phyloP scores from a whole-genome alignment of 2,113 vertebrate species.

The Poecilia latipinna region DNA sequence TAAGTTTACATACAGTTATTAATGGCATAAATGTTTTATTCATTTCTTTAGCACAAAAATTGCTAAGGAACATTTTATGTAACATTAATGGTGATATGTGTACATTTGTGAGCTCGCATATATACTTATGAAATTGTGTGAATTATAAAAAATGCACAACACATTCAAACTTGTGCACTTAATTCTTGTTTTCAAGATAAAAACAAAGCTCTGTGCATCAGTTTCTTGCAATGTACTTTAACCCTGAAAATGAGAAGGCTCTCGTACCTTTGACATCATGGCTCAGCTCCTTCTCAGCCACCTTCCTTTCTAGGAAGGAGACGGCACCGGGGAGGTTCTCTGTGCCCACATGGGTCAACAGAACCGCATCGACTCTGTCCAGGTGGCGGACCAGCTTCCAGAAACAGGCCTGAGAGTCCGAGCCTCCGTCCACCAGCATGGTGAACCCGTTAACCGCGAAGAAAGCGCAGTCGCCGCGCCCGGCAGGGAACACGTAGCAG shows the following conservation, averaged over 20 bases:
- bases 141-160: background rate
- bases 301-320: conserved; percentile 90
- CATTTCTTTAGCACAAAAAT: background rate
- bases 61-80: no score
- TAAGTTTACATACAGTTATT: background rate
- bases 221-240: background rate
- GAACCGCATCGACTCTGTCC: conserved; percentile 92
- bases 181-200: background rate
- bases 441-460: conserved; percentile 96
- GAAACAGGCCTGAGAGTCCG: conserved; percentile 91
- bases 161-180: background rate
- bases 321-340: conserved; percentile 93
- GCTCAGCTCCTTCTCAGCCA: conserved; percentile 83
- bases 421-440: conserved; percentile 90
- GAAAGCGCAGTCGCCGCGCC: conserved; percentile 91
- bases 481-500: conserved; percentile 96
- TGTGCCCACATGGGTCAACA: conserved; percentile 88
- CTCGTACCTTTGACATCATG: conserved; percentile 63
- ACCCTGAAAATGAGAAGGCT: background rate
- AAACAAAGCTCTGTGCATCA: background rate
- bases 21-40: background rate
- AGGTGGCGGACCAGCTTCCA: conserved; percentile 98
- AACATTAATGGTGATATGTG: no score
- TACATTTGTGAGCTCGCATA: no score
- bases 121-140: no score